Conservation (phyloP, 2,113 vertebrate genomes). For the Etheostoma spectabile region DNA sequence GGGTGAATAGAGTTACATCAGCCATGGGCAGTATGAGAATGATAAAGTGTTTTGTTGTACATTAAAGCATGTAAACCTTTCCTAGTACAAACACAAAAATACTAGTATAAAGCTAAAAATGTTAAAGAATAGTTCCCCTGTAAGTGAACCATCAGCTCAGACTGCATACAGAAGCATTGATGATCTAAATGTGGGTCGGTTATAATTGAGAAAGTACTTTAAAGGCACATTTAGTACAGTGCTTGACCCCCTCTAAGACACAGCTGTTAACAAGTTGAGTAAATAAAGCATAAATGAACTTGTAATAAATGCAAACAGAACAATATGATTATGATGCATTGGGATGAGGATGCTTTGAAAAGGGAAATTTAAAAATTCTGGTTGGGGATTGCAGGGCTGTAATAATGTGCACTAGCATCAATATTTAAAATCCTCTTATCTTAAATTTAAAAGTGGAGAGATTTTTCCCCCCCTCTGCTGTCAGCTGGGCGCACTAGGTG, state of each 20-base stretch:
- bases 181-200: constrained; percentile 12
- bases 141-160: neutral
- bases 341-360: constrained; percentile 56
- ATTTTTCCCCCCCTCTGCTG: constrained; percentile 37
- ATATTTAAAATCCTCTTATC: constrained; percentile 77
- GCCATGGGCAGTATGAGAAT: no score
- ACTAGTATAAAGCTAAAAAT: no score
- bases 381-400: constrained; percentile 33
- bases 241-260: constrained; percentile 61
- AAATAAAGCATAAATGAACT: constrained; percentile 33
- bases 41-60: no score
- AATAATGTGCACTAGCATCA: constrained; percentile 60
- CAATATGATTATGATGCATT: constrained; percentile 25
- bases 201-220: constrained; percentile 65
- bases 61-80: no score
- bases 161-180: neutral
- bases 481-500: constrained; percentile 49
- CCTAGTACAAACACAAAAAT: no score
- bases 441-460: constrained; percentile 69
- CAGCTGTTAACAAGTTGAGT: constrained; percentile 17
- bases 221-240: constrained; percentile 83
- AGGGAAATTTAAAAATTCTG: constrained; percentile 52
- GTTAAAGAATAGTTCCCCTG: no score
- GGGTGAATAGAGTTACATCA: no score
- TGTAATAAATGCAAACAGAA: constrained; percentile 49